Base-by-base conservation (phyloP, 1,140 invertebrate species). In the Andricus grossulariae region DNA sequence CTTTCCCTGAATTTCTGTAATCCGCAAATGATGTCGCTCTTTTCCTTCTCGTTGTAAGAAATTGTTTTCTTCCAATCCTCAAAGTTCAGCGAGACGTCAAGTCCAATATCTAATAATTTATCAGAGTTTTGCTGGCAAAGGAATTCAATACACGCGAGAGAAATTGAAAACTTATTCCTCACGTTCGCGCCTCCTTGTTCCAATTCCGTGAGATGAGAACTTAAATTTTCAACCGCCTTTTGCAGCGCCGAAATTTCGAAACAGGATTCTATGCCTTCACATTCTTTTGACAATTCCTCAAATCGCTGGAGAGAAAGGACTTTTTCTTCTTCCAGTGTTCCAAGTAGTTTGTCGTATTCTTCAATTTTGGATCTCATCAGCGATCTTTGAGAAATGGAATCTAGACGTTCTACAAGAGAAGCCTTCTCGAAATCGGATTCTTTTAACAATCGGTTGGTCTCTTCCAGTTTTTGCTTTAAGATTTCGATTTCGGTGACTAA, bases 181-280 rank as follows among this genome's bases (percentile, higher is more conserved):
- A 66, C 60, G 25, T 66, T 25, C 0, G 45, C 60, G 39, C 39
- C n/a, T 66, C 39, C 60, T 39, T n/a, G 60, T 13, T 66, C 60
- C 13, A 39, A 39, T 39, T 66, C 60, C 13, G 60, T 66, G 25
- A 66, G 60, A 66, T 66, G 60, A 39, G 25, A 66, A 39, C 60
- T 66, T 32, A 66, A 66, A 66, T 66, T 66, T n/a, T 66, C 21
- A 7, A 66, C 60, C 7, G 60, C 60, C n/a, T 66, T 66, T 39
- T 66, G 60, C 16, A 66, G 39, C 13, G 60, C n/a, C n/a, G 25
- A 39, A 32, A 66, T 39, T 66, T 66, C 60, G 12, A 66, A 15
- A n/a, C 25, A 32, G 0, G 25, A 32, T 25, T 66, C 60, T 6
- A 39, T 16, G 15, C n/a, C 25, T 32, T 66, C 60, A 13, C 32